phyloP scores from a whole-genome alignment of 2,797 vertebrate genomes.

The Tachyglossus aculeatus region DNA sequence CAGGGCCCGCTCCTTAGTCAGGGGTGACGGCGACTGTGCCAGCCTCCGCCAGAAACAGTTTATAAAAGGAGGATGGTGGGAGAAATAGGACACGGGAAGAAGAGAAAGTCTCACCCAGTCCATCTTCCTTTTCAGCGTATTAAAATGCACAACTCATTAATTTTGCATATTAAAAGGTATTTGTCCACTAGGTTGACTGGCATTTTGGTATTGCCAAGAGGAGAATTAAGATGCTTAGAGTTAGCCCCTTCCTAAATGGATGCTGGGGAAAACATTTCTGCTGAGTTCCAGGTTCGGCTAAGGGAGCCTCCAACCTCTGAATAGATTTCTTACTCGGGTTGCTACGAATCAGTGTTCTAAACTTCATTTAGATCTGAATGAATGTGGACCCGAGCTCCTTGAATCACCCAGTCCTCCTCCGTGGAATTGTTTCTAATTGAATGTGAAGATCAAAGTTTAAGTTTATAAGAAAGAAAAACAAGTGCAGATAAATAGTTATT shows the following conservation, averaged over 20 bases:
- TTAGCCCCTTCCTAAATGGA: conserved; percentile 7
- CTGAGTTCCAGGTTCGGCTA: conserved; percentile 19
- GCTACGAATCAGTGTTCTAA: conserved; percentile 48
- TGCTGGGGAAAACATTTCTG: background rate
- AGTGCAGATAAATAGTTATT: conserved; percentile 82
- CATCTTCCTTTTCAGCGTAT: conserved; percentile 14
- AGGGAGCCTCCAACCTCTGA: conserved; percentile 38
- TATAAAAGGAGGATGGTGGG: conserved; percentile 26
- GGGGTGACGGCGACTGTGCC: background rate
- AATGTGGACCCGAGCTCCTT: conserved; percentile 57
- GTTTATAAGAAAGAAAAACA: conserved; percentile 85
- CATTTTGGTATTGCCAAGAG: conserved; percentile 21
- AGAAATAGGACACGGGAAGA: conserved; percentile 9
- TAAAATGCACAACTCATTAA: background rate
- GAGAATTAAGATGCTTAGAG: conserved; percentile 42
- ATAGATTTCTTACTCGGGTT: conserved; percentile 52
- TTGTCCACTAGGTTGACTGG: background rate
- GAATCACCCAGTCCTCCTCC: conserved; percentile 71
- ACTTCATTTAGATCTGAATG: conserved; percentile 58
- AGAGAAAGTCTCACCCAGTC: background rate
- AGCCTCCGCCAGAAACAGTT: conserved; percentile 15
- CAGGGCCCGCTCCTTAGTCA: background rate
- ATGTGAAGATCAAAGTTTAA: conserved; percentile 83
- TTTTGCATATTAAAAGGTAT: conserved; percentile 14
- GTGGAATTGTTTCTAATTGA: conserved; percentile 77